Evolutionary conservation across 2,888 invertebrate species (phyloP).

Genomic region (Trichopria drosophilae): DNA sequence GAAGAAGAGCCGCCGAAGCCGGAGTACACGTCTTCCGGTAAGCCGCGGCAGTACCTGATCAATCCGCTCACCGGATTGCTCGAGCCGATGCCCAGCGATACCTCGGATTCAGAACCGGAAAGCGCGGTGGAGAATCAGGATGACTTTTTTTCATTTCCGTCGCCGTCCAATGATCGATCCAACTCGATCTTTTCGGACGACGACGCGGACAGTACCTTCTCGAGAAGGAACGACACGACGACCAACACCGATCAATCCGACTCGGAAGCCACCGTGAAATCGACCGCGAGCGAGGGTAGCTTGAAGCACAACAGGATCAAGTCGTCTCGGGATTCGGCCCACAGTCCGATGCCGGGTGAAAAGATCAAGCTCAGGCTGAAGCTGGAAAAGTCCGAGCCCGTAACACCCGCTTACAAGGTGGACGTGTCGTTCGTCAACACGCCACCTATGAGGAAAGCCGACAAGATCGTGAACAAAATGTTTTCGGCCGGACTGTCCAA

Average conservation of each 20-base stretch:
- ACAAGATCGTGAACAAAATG: constrained; percentile 59
- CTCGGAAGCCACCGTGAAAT: constrained; percentile 62
- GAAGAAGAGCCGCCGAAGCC: constrained; percentile 60
- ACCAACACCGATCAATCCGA: constrained; percentile 64
- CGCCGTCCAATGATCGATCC: constrained; percentile 60
- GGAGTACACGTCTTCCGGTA: constrained; percentile 65
- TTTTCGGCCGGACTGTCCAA: constrained; percentile 56
- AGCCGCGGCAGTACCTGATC: constrained; percentile 80
- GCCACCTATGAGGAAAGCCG: constrained; percentile 56
- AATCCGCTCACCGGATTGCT: constrained; percentile 88
- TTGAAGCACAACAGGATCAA: constrained; percentile 57
- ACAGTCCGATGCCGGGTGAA: constrained; percentile 63
- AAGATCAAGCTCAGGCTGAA: constrained; percentile 79
- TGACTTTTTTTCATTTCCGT: constrained; percentile 60
- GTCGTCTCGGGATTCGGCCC: constrained; percentile 50
- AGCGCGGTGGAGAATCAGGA: constrained; percentile 57
- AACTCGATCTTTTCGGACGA: constrained; percentile 65
- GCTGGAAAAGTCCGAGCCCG: constrained; percentile 80
- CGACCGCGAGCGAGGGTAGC: constrained; percentile 65
- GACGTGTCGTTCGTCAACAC: constrained; percentile 75
- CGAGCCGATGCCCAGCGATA: constrained; percentile 75
- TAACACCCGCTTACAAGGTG: constrained; percentile 78
- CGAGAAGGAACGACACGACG: constrained; percentile 60
- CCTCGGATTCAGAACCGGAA: constrained; percentile 65
- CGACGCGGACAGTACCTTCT: constrained; percentile 64